Evolutionary conservation across 2,888 invertebrate species (phyloP).

Genomic region (Diloba caeruleocephala): DNA sequence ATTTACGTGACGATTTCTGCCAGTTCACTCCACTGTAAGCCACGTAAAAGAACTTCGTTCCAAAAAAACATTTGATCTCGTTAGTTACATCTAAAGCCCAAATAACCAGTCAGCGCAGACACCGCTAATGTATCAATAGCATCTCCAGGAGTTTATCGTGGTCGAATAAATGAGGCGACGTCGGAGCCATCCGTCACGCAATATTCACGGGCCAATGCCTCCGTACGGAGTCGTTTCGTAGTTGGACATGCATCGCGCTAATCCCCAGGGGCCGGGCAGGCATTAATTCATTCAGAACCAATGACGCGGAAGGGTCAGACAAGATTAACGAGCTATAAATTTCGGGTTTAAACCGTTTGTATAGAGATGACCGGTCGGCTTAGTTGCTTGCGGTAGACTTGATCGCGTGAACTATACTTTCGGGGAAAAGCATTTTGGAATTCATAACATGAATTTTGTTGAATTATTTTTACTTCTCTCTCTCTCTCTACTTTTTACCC

Average conservation of each 20-base stretch:
- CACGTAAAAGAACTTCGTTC: no score
- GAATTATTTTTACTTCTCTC: no score
- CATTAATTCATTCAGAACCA: conserved; percentile 66
- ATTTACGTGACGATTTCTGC: no score
- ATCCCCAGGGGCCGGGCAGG: conserved; percentile 45
- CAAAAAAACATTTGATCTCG: neutral
- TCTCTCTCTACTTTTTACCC: no score
- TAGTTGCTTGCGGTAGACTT: conserved; percentile 13
- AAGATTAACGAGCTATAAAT: conserved; percentile 72
- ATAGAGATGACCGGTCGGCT: conserved; percentile 47
- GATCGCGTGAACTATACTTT: conserved; percentile 6
- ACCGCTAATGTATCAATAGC: conserved; percentile 41
- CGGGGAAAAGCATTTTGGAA: conserved; percentile 6
- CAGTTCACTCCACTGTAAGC: no score
- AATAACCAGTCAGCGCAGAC: conserved; percentile 18
- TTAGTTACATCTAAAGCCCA: neutral
- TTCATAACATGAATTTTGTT: no score
- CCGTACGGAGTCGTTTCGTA: conserved; percentile 54
- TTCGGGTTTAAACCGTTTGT: conserved; percentile 55
- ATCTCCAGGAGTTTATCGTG: conserved; percentile 36
- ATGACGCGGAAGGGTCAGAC: conserved; percentile 73
- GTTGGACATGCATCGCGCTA: conserved; percentile 53
- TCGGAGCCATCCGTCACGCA: conserved; percentile 47
- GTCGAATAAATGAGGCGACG: conserved; percentile 42
- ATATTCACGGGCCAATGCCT: conserved; percentile 43